Conservation (phyloP, 2,113 vertebrate genomes). For the Apus apus region DNA sequence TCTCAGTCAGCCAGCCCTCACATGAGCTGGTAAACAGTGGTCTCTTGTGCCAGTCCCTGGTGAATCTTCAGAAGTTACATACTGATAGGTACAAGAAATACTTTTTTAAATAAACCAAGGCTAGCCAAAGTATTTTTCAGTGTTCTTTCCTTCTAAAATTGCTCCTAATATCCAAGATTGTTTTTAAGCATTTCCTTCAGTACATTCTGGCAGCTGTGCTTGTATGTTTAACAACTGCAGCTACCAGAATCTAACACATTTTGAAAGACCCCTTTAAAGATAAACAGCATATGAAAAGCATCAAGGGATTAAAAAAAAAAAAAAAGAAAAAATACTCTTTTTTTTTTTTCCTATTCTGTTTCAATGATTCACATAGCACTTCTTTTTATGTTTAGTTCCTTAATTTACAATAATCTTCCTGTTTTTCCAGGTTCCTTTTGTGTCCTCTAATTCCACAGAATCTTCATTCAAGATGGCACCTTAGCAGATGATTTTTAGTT, state of each 20-base stretch:
- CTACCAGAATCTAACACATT: neutral
- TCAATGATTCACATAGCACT: neutral
- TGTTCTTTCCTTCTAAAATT: neutral
- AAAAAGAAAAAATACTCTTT: too few relatives aligned
- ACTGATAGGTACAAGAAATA: neutral
- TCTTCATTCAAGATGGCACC: neutral
- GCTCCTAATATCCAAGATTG: neutral
- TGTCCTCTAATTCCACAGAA: neutral
- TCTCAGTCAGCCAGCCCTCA: slow-evolving; percentile 32
- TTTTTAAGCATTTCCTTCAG: neutral
- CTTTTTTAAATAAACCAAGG: neutral
- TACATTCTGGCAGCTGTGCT: neutral
- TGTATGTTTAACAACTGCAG: neutral
- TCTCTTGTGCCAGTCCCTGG: slow-evolving; percentile 17
- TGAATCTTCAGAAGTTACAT: neutral
- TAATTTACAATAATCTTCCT: neutral
- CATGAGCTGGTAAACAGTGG: slow-evolving; percentile 12
- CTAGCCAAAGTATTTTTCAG: neutral
- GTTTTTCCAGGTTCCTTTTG: neutral
- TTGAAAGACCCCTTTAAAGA: neutral
- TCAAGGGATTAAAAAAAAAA: neutral
- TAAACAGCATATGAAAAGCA: neutral
- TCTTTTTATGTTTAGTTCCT: neutral
- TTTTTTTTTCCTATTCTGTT: neutral
- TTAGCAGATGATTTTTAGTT: neutral